Evolutionary conservation across 2,113 vertebrate genomes (phyloP), one percentile per base, ranked within the genome.

Genomic region (Xiphophorus couchianus): DNA sequence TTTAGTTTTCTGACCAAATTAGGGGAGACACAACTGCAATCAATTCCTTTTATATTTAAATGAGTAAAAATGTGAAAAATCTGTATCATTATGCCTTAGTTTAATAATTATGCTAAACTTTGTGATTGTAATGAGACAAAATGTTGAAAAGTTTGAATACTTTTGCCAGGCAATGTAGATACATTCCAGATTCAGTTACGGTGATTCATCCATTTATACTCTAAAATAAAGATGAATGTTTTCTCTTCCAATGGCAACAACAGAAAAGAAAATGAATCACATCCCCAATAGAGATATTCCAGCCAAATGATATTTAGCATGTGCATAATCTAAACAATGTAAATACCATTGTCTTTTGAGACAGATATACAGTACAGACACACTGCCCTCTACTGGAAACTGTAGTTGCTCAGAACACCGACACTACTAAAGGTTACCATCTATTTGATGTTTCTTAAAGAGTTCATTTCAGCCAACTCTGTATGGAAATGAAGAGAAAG

Each of bases 351-450:
- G 39, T 70, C 8, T 0, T n/a, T 15, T 69, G 28, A 11, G 81
- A 67, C 30, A 74, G 17, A 73, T 5, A 35, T 1, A 25, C 22
- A 25, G 15, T 69, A 80, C 80, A 77, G 1, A 75, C 72, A 91
- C 81, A 81, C 81, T 87, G 90, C 89, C 90, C 88, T 79, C 90
- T 90, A 80, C 83, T 90, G 90, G 90, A 69, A 33, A 30, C n/a
- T n/a, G 6, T 54, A 76, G 17, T 30, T 4, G 3, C 44, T 69
- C 35, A 48, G 66, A 28, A 67, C 7, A 28, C n/a, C 1, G 0
- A 66, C 12, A 3, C 12, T 3, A 74, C 11, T 44, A 7, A 0
- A 5, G 12, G 1, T 48, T n/a, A 42, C 44, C 4, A 19, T 19
- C 4, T 17, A 17, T 48, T 19, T 48, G 17, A 15, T 19, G 33